Conservation (phyloP, 35 echinoderm and acorn worm genomes). For the Apostichopus californicus region DNA sequence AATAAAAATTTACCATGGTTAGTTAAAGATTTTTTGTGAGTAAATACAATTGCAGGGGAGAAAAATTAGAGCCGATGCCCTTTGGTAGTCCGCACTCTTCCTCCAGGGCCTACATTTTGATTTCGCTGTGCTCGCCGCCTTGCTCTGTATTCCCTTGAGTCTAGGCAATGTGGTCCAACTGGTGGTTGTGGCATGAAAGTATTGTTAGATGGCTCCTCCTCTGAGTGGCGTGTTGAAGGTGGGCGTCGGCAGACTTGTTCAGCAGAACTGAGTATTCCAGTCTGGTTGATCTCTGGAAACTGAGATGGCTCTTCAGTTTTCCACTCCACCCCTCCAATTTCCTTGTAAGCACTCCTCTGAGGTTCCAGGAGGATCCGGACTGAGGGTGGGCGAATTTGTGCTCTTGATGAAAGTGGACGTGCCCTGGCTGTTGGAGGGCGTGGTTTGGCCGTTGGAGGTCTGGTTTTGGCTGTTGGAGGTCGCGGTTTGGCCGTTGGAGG, state of each 20-base stretch:
- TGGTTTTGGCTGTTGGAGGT: background rate
- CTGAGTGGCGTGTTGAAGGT: background rate
- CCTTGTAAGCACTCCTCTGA: slow-evolving; percentile 8
- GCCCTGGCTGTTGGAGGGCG: background rate
- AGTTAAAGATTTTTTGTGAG: slow-evolving; percentile 17
- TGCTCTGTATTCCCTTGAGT: background rate
- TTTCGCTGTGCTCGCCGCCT: background rate
- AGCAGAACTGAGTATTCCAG: background rate
- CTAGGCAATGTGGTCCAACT: background rate
- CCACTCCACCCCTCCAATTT: background rate
- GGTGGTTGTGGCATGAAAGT: background rate
- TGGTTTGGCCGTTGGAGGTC: background rate
- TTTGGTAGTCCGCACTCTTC: background rate
- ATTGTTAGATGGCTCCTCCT: background rate
- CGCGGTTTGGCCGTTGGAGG: background rate
- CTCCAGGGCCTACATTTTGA: background rate
- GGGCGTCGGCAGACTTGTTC: background rate
- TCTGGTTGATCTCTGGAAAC: background rate
- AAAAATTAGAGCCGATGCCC: slow-evolving; percentile 20
- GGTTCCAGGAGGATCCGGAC: background rate
- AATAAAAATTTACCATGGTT: background rate
- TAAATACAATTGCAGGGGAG: slow-evolving; percentile 26
- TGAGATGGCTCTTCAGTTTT: background rate
- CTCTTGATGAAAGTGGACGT: background rate
- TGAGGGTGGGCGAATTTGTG: background rate